Conservation (phyloP, 2,797 vertebrate species). For the Acrossocheilus fasciatus region DNA sequence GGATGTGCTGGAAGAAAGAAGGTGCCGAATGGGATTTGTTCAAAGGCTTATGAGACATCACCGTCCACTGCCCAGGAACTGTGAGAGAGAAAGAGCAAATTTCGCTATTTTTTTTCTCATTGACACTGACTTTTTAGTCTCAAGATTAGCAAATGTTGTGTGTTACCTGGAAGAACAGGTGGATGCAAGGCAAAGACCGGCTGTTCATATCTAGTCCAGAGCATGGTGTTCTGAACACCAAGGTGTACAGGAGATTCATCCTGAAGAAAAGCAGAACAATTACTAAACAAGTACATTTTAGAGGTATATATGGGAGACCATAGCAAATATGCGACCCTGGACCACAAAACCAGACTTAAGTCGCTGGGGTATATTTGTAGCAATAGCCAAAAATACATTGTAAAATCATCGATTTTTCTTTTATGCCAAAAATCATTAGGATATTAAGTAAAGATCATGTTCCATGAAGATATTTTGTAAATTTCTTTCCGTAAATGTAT, state of each 20-base stretch:
- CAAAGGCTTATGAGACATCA: slow-evolving; percentile 32
- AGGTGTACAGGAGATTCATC: not conserved
- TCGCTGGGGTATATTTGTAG: too few relatives aligned
- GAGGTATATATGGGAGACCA: not conserved
- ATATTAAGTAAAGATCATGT: too few relatives aligned
- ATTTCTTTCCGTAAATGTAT: too few relatives aligned
- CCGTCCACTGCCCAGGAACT: not conserved
- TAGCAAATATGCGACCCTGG: not conserved
- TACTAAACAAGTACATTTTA: not conserved
- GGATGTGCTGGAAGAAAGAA: not conserved
- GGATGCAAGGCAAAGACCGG: slow-evolving; percentile 77
- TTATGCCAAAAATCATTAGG: too few relatives aligned
- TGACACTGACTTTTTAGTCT: not conserved
- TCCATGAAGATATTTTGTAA: too few relatives aligned
- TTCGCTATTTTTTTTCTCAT: not conserved
- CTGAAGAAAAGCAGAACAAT: slow-evolving; percentile 17
- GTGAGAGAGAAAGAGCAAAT: slow-evolving; percentile 1
- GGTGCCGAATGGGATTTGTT: slow-evolving; percentile 13
- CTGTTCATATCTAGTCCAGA: slow-evolving; percentile 73
- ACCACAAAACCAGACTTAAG: too few relatives aligned
- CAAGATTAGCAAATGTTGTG: not conserved
- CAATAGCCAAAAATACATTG: too few relatives aligned
- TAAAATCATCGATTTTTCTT: too few relatives aligned
- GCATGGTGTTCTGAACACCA: not conserved
- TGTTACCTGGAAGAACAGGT: slow-evolving; percentile 79